phyloP scores from a whole-genome alignment of 2,113 vertebrate genomes.

The Ranitomeya imitator region DNA sequence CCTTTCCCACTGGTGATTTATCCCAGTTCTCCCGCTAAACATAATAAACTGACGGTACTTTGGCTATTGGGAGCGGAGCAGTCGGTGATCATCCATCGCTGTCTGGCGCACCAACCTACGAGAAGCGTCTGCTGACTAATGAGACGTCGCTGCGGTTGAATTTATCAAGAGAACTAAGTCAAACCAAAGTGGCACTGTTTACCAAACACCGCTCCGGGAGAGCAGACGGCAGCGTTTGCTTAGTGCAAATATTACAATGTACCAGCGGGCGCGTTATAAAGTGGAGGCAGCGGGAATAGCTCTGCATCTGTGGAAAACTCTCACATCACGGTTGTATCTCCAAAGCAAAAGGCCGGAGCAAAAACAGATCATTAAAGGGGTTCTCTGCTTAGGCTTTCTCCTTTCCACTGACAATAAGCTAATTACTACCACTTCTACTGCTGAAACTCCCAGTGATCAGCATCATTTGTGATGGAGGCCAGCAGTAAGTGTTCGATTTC shows the following conservation, averaged over 20 bases:
- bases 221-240: slow-evolving; percentile 53
- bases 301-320: slow-evolving; percentile 5
- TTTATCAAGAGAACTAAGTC: slow-evolving; percentile 61
- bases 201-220: slow-evolving; percentile 53
- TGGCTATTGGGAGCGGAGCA: slow-evolving; percentile 12
- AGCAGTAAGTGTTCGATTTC: neutral
- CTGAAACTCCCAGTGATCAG: too few relatives aligned
- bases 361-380: neutral
- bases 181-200: slow-evolving; percentile 65
- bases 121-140: slow-evolving; percentile 61
- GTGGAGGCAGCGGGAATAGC: neutral
- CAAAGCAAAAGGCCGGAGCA: neutral
- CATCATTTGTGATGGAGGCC: too few relatives aligned
- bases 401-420: too few relatives aligned
- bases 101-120: slow-evolving; percentile 46
- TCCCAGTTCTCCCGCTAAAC: slow-evolving; percentile 43
- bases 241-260: slow-evolving; percentile 32
- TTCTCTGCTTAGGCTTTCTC: neutral
- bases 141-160: slow-evolving; percentile 40
- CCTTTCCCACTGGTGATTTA: slow-evolving; percentile 48
- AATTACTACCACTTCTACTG: too few relatives aligned
- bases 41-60: neutral
- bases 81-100: slow-evolving; percentile 61
- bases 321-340: neutral
- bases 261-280: neutral